Percentiles rank a stretch among this genome's conserved stretches.
Conservation (phyloP, 2,888 invertebrate species). For the Cheilosia vulpina region DNA sequence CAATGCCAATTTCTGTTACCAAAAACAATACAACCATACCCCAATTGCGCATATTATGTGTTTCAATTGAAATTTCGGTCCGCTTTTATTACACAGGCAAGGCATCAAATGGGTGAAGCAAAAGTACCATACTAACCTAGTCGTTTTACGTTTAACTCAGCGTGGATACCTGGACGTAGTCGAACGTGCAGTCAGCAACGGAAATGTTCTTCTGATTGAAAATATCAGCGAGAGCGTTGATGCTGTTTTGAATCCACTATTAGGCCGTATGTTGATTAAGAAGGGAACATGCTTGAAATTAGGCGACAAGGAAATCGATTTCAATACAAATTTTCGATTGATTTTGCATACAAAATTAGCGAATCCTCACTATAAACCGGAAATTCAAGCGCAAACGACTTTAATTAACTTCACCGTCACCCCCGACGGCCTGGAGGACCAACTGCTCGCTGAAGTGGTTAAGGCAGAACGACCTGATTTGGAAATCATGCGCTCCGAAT, state of each 20-base stretch:
- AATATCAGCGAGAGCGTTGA: conserved; percentile 95
- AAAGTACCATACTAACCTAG: conserved; percentile 89
- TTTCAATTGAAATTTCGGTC: conserved; percentile 50
- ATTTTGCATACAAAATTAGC: conserved; percentile 96
- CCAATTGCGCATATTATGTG: conserved; percentile 24
- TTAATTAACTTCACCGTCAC: conserved; percentile 98
- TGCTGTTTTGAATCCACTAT: conserved; percentile 94
- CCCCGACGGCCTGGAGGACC: conserved; percentile 96
- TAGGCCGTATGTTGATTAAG: conserved; percentile 94
- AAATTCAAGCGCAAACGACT: conserved; percentile 98
- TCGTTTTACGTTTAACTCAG: conserved; percentile 90
- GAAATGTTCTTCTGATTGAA: conserved; percentile 92
- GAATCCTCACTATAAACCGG: conserved; percentile 98
- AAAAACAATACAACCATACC: background rate
- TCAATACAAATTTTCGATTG: conserved; percentile 91
- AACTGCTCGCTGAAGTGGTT: conserved; percentile 95
- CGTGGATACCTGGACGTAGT: conserved; percentile 93
- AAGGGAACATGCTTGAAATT: conserved; percentile 93
- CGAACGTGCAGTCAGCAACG: conserved; percentile 89
- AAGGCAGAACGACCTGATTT: conserved; percentile 96
- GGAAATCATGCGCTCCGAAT: conserved; percentile 90
- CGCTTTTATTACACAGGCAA: conserved; percentile 84
- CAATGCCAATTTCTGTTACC: background rate
- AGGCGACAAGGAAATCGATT: conserved; percentile 97
- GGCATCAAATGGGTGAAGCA: conserved; percentile 98